Conservation (phyloP, 2,797 vertebrate species). For the Sebastes matsubarae region DNA sequence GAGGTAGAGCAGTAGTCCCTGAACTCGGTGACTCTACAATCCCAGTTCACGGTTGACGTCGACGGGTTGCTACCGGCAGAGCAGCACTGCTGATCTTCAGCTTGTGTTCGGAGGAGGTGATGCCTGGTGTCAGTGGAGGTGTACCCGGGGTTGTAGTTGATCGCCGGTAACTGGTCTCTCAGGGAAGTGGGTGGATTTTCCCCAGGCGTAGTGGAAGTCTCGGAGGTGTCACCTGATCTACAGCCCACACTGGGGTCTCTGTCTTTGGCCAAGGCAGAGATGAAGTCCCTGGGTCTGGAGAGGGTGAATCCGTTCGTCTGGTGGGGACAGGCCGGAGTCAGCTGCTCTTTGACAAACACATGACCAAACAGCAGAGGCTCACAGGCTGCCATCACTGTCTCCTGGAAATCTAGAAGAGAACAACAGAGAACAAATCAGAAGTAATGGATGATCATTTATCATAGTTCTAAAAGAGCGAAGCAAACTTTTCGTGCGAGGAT, state of each 20-base stretch:
- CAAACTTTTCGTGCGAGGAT: no score
- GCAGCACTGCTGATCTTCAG: background rate
- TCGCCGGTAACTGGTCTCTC: conserved; percentile 1
- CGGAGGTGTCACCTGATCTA: background rate
- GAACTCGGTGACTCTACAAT: background rate
- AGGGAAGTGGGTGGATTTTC: background rate
- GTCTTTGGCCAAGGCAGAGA: conserved; percentile 61
- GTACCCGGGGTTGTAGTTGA: background rate
- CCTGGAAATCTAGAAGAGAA: conserved; percentile 41
- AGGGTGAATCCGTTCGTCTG: conserved; percentile 57
- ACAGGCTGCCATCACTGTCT: background rate
- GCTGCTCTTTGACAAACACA: conserved; percentile 77
- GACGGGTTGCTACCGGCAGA: background rate
- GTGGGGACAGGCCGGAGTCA: conserved; percentile 67
- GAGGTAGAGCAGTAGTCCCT: background rate
- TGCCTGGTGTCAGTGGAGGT: background rate
- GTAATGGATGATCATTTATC: no score
- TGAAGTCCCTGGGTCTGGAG: conserved; percentile 64
- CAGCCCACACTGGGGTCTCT: conserved; percentile 31
- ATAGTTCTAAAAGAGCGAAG: no score
- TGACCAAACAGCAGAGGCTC: conserved; percentile 76
- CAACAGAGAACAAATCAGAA: background rate
- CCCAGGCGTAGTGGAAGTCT: background rate
- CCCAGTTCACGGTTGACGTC: background rate
- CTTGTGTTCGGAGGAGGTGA: background rate